These are phyloP conservation scores for Machimus atricapillus DNA, from an alignment of 2,888 invertebrate genomes.

Conservation along the genomic window DNA sequence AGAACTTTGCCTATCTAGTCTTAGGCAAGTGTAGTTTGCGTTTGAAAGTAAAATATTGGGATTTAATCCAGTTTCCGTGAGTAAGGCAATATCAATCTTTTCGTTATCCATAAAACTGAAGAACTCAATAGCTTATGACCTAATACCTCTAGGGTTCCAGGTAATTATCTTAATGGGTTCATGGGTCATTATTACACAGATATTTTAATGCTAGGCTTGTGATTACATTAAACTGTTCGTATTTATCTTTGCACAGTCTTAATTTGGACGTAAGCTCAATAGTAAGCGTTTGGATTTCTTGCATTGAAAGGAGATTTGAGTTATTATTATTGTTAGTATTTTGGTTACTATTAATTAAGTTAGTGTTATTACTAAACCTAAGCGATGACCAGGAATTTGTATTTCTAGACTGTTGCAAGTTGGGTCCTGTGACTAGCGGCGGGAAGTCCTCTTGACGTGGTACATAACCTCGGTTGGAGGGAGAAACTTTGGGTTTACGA, in stretches of 20 bases:
- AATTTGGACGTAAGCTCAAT: not conserved
- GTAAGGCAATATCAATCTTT: constrained; percentile 42
- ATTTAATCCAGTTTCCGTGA: constrained; percentile 43
- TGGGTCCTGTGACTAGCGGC: not conserved
- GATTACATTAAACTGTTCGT: not conserved
- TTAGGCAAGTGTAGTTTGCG: constrained; percentile 37
- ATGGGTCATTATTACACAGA: not conserved
- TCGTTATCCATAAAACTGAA: constrained; percentile 31
- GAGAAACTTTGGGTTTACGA: not conserved
- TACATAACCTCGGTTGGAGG: not conserved
- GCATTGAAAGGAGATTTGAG: not conserved
- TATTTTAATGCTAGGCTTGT: not conserved
- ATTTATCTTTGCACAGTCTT: not conserved
- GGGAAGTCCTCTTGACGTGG: not conserved
- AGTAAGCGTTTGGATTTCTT: not conserved
- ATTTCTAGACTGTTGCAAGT: no score
- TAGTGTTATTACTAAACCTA: no score
- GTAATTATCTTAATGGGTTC: constrained; percentile 17
- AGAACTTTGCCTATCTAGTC: constrained; percentile 35
- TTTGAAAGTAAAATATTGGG: constrained; percentile 37
- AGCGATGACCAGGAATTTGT: no score
- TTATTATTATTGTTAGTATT: not conserved
- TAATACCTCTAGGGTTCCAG: constrained; percentile 30
- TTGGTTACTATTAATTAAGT: no score
- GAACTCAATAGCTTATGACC: constrained; percentile 11